These are phyloP conservation scores for Phenganax subtilis DNA, from an alignment of 92 coral and sea anemone species.

Conservation along the genomic window DNA sequence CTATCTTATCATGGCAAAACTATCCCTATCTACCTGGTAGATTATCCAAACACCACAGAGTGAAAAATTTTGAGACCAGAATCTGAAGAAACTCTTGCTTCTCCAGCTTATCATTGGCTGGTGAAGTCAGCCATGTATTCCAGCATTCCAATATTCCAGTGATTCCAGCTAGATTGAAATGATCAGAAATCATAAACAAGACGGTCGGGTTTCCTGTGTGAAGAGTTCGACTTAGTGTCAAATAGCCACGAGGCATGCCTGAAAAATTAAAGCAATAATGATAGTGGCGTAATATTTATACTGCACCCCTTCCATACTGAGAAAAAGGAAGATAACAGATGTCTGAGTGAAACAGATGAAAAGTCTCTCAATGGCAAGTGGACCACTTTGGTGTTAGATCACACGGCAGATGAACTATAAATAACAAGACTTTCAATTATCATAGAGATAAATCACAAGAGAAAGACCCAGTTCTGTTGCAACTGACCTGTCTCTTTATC, in stretches of 20 bases:
- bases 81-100: conserved; percentile 1
- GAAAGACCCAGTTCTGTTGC: background rate
- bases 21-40: background rate
- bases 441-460: background rate
- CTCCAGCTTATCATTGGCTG: background rate
- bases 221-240: conserved; percentile 3
- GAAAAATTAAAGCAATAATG: background rate
- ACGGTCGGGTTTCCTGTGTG: conserved; percentile 35
- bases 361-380: no score
- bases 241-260: conserved; percentile 29
- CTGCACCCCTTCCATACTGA: background rate
- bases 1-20: no score
- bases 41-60: conserved; percentile 4
- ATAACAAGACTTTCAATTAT: background rate
- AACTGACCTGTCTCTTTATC: conserved; percentile 63
- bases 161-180: background rate
- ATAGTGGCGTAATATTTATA: background rate
- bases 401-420: no score
- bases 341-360: background rate
- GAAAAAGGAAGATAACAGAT: background rate
- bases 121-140: conserved; percentile 13
- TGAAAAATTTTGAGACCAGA: conserved; percentile 12
- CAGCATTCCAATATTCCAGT: background rate
- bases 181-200: conserved; percentile 20
- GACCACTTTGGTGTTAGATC: no score